phyloP scores from a whole-genome alignment of 64 coral and sea anemone species.

The Montipora sp. region DNA sequence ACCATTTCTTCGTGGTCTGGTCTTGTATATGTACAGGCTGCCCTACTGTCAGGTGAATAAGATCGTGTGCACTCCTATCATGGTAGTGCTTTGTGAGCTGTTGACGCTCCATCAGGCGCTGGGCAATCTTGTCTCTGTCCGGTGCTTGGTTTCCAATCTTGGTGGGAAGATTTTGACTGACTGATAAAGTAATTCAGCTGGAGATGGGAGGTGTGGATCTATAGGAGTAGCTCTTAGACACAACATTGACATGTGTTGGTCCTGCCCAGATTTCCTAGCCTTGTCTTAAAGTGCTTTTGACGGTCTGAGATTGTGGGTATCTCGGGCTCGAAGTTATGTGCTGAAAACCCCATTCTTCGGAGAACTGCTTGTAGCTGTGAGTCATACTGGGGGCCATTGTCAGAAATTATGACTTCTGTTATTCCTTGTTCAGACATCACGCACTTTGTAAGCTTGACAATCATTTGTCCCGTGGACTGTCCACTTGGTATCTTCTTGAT shows the following conservation, averaged over 20 bases:
- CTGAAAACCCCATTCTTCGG: not conserved
- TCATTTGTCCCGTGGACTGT: conserved; percentile 17
- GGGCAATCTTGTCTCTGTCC: too few species aligned
- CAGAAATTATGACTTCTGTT: too few species aligned
- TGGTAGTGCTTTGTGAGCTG: too few species aligned
- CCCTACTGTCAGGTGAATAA: too few species aligned
- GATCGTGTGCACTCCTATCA: too few species aligned
- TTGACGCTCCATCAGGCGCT: too few species aligned
- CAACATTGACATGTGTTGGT: not conserved
- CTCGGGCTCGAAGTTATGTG: conserved; percentile 30
- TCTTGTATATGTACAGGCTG: not conserved
- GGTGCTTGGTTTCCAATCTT: too few species aligned
- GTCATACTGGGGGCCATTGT: conserved; percentile 40
- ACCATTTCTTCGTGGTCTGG: not conserved
- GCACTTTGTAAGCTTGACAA: conserved; percentile 6
- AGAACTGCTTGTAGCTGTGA: conserved; percentile 11
- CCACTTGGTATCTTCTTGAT: conserved; percentile 32
- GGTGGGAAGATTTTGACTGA: too few species aligned
- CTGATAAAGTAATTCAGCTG: too few species aligned
- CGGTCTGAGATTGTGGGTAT: conserved; percentile 30
- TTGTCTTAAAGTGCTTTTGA: conserved; percentile 17
- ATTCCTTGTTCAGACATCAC: too few species aligned
- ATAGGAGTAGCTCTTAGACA: too few species aligned
- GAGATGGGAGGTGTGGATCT: too few species aligned
- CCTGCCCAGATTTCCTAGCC: conserved; percentile 14